These are phyloP conservation scores for Pterois miles DNA, from an alignment of 2,797 vertebrate genomes.

Conservation along the genomic window DNA sequence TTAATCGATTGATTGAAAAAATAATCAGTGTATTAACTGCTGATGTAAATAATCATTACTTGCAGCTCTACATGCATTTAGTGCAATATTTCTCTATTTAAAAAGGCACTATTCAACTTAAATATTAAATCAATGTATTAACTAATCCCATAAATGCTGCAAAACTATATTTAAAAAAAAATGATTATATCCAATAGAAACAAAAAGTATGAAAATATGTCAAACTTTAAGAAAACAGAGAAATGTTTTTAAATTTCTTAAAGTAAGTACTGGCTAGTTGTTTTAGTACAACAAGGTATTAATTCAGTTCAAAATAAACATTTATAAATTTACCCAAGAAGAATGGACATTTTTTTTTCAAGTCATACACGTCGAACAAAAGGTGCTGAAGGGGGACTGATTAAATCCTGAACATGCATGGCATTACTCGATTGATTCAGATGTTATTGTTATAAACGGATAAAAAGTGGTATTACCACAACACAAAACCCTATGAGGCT, in stretches of 20 bases:
- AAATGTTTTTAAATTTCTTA: background rate
- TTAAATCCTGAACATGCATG: slow-evolving; percentile 46
- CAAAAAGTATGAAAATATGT: background rate
- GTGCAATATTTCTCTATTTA: background rate
- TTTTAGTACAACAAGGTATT: slow-evolving; percentile 25
- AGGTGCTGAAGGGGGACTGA: slow-evolving; percentile 22
- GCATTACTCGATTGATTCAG: slow-evolving; percentile 68
- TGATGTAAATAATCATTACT: background rate
- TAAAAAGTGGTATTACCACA: slow-evolving; percentile 63
- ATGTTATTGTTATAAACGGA: slow-evolving; percentile 62
- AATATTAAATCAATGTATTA: background rate
- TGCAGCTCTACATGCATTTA: background rate
- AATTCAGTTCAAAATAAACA: slow-evolving; percentile 38
- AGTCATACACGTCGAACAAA: slow-evolving; percentile 36
- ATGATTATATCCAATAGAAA: background rate
- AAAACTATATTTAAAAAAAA: background rate
- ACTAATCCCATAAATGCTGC: background rate
- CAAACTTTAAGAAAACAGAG: background rate
- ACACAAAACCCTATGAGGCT: slow-evolving; percentile 67
- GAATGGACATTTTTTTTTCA: slow-evolving; percentile 39
- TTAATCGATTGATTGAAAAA: background rate
- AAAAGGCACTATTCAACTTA: background rate
- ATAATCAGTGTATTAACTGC: background rate
- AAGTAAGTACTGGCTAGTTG: background rate
- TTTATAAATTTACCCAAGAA: slow-evolving; percentile 46